phyloP scores from a whole-genome alignment of 2,797 vertebrate genomes.

The Pseudocheirus occidentalis region DNA sequence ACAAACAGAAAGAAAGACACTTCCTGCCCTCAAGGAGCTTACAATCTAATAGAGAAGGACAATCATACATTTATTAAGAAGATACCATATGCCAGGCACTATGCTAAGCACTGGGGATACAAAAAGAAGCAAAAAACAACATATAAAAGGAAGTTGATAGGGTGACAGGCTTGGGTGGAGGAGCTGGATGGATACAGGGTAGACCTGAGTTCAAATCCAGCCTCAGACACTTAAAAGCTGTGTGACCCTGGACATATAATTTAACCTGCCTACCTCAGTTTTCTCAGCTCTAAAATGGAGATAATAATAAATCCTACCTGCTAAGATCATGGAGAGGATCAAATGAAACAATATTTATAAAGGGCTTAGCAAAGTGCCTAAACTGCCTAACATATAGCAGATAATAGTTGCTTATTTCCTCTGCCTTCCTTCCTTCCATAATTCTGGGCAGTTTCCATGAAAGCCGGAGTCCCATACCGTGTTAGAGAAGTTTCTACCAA shows the following conservation, averaged over 20 bases:
- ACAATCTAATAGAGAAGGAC: not conserved
- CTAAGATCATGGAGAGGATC: not conserved
- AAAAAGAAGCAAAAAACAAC: not conserved
- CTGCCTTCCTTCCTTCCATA: not conserved
- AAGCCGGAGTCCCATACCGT: not conserved
- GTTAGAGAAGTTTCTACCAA: not conserved
- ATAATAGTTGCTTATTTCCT: not conserved
- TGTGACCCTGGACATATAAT: not conserved
- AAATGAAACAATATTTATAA: not conserved
- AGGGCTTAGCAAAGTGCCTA: not conserved
- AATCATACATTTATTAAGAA: not conserved
- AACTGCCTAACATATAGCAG: not conserved
- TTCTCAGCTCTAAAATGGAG: not conserved
- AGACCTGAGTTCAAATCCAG: not conserved
- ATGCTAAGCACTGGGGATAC: not conserved
- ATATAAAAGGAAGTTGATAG: not conserved
- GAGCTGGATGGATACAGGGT: not conserved
- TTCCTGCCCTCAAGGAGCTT: not conserved
- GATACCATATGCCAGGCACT: not conserved
- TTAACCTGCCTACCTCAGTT: not conserved
- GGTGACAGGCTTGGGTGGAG: not conserved
- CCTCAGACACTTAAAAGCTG: not conserved
- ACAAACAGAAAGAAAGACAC: not conserved
- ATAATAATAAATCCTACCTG: not conserved
- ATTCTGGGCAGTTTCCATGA: not conserved